These are phyloP conservation scores for Numida meleagris DNA, from an alignment of 2,113 vertebrate genomes.

Conservation along the genomic window DNA sequence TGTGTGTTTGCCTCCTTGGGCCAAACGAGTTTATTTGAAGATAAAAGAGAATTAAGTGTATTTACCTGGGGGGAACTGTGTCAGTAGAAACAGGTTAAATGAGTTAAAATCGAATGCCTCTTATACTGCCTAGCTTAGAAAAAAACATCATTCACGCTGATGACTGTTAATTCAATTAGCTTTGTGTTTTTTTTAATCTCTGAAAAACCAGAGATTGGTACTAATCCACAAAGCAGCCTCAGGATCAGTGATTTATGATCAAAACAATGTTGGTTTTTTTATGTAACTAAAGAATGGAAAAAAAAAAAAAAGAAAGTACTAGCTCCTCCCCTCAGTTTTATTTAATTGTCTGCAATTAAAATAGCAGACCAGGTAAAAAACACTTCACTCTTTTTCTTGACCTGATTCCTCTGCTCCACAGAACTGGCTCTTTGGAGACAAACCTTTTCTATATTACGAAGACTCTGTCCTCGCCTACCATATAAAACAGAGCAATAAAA, in stretches of 20 bases:
- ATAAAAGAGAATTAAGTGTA: background rate
- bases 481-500: conserved; percentile 72
- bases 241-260: background rate
- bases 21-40: background rate
- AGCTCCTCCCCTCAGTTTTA: background rate
- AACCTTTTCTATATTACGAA: conserved; percentile 15
- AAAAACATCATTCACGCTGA: background rate
- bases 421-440: background rate
- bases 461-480: conserved; percentile 46
- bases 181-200: background rate
- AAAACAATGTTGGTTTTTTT: background rate
- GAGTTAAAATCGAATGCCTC: background rate
- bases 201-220: background rate
- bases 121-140: background rate
- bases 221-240: background rate
- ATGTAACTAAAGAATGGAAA: background rate
- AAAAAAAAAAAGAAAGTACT: background rate
- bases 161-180: background rate
- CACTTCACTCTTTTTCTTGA: background rate
- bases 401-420: background rate
- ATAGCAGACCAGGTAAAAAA: background rate
- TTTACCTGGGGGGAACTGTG: background rate
- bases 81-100: background rate
- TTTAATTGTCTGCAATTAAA: background rate
- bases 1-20: background rate